Evolutionary conservation across 2,797 vertebrate species (phyloP).

Genomic region (Gallinago nigripennis): DNA sequence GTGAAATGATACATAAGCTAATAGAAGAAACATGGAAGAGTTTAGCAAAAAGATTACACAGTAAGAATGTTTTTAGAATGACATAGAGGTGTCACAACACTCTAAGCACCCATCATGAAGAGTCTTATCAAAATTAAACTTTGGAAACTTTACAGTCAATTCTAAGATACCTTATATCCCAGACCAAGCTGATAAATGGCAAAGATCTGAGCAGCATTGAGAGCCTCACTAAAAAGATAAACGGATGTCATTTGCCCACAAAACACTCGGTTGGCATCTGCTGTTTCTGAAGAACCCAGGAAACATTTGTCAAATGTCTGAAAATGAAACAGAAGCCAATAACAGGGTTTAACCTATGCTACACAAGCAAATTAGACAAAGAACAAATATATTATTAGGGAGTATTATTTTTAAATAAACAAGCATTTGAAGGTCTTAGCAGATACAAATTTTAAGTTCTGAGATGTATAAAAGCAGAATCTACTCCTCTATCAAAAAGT

Average conservation of each 20-base stretch:
- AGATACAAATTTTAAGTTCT: neutral
- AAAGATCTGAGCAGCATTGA: slow-evolving; percentile 95
- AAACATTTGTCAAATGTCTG: slow-evolving; percentile 99
- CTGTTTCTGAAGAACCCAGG: slow-evolving; percentile 96
- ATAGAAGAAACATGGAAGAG: neutral
- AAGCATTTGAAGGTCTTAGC: neutral
- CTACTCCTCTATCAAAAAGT: neutral
- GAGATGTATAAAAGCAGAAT: neutral
- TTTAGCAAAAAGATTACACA: neutral
- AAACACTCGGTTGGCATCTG: slow-evolving; percentile 94
- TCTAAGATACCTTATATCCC: slow-evolving; percentile 91
- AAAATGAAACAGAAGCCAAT: slow-evolving; percentile 32
- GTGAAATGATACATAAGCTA: neutral
- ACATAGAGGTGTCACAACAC: neutral
- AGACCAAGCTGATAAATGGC: slow-evolving; percentile 96
- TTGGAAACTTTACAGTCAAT: neutral
- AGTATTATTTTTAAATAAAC: neutral
- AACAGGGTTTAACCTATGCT: neutral
- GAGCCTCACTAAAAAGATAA: slow-evolving; percentile 94
- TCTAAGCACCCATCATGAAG: neutral
- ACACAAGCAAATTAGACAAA: neutral
- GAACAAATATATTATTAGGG: neutral
- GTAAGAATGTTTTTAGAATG: neutral
- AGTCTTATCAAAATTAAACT: neutral
- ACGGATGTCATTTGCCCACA: slow-evolving; percentile 98